These are phyloP conservation scores for Eupithecia exiguata DNA, from an alignment of 2,888 invertebrate species.

Conservation along the genomic window DNA sequence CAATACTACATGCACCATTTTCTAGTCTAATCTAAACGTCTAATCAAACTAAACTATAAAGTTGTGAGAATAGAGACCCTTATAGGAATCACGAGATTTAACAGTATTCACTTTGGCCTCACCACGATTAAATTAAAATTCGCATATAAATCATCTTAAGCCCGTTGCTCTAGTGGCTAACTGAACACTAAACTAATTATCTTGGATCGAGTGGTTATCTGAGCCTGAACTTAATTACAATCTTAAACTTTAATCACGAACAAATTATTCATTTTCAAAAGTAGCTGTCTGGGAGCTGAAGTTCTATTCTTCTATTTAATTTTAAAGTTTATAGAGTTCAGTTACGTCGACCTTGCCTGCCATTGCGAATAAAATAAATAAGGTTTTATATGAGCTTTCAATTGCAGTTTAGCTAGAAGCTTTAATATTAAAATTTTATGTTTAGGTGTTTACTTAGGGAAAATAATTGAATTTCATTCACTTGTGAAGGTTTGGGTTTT, in stretches of 20 bases:
- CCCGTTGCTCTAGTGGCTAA: neutral
- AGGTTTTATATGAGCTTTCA: neutral
- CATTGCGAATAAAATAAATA: constrained; percentile 4
- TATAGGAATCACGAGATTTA: neutral
- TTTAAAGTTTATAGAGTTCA: neutral
- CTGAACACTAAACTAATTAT: neutral
- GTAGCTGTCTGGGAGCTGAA: neutral
- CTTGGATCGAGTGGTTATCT: constrained; percentile 7
- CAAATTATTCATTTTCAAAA: neutral
- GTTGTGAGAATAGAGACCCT: constrained; percentile 29
- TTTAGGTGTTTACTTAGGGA: neutral
- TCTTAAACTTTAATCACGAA: constrained; percentile 19
- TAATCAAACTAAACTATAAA: neutral
- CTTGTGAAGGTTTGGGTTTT: neutral
- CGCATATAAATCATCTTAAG: neutral
- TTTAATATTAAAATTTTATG: neutral
- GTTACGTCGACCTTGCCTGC: neutral
- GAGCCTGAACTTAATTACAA: constrained; percentile 30
- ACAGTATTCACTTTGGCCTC: neutral
- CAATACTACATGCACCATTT: constrained; percentile 15
- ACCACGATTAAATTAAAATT: constrained; percentile 1
- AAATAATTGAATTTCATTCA: neutral
- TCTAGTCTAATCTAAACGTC: constrained; percentile 16
- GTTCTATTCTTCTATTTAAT: neutral
- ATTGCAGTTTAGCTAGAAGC: neutral